Conservation (phyloP, 64 coral and sea anemone species). For the Montipora efflorescens region DNA sequence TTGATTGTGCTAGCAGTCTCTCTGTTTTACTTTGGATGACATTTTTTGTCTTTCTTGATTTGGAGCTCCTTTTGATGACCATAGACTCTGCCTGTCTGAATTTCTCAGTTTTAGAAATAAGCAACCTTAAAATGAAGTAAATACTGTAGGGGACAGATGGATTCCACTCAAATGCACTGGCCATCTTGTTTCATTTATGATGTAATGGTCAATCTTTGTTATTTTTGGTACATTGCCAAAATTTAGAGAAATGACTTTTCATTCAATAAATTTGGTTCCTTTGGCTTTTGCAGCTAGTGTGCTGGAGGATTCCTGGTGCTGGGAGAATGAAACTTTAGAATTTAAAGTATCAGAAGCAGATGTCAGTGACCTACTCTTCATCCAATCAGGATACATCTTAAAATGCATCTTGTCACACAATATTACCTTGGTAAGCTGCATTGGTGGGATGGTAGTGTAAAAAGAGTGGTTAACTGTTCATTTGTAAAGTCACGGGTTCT, state of each 20-base stretch:
- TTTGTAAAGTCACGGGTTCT: no score
- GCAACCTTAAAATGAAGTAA: no score
- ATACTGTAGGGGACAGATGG: no score
- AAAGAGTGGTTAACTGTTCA: neutral
- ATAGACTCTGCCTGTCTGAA: no score
- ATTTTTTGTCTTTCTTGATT: no score
- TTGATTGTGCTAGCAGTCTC: no score
- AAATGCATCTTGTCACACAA: constrained; percentile 96
- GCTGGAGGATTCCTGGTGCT: constrained; percentile 96
- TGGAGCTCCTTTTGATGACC: no score
- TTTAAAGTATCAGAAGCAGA: constrained; percentile 70
- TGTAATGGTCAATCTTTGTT: neutral
- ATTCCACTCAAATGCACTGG: no score
- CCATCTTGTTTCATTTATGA: neutral
- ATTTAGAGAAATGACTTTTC: neutral
- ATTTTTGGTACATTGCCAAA: neutral
- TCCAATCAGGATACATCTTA: constrained; percentile 94
- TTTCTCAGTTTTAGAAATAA: no score
- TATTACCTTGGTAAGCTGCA: constrained; percentile 81
- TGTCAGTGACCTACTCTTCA: constrained; percentile 77
- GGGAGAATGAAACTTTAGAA: constrained; percentile 91
- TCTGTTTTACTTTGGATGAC: no score
- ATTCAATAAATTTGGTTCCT: neutral
- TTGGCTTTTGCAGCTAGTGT: constrained; percentile 61
- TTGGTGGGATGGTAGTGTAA: no score